Percentiles rank a stretch among this genome's conserved stretches.
phyloP scores from a whole-genome alignment of 2,797 vertebrate species.

The Gymnopithys bicolor region DNA sequence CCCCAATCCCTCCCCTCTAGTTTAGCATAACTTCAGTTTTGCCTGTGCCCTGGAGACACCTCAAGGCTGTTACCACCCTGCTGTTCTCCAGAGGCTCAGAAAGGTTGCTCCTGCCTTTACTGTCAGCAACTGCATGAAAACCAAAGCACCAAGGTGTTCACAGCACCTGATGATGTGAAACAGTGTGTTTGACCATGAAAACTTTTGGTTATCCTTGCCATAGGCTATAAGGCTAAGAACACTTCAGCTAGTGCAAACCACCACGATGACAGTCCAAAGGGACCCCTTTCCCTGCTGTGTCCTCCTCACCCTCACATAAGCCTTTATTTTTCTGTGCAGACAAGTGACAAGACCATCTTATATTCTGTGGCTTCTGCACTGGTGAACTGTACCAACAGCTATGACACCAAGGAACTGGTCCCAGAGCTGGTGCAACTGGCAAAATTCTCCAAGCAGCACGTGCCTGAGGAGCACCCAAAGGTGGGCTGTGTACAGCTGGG shows the following conservation, averaged over 20 bases:
- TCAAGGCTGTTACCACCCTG: neutral
- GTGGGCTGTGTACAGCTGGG: constrained; percentile 66
- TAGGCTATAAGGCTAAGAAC: neutral
- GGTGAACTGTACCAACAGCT: constrained; percentile 96
- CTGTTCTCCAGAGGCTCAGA: neutral
- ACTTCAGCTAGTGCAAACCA: neutral
- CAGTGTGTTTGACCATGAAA: neutral
- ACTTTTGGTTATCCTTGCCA: neutral
- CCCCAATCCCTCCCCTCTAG: neutral
- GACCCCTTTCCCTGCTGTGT: neutral
- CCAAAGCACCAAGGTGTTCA: neutral
- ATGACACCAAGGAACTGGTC: constrained; percentile 94
- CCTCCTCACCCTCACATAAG: neutral
- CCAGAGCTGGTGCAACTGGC: constrained; percentile 95
- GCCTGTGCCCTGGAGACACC: neutral
- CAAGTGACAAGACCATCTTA: constrained; percentile 93
- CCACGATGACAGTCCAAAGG: neutral
- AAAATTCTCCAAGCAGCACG: constrained; percentile 97
- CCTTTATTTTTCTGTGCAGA: constrained; percentile 74
- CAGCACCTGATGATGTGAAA: neutral
- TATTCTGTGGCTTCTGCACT: constrained; percentile 92
- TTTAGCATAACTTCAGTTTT: neutral
- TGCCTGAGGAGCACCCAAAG: constrained; percentile 97
- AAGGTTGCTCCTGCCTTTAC: neutral
- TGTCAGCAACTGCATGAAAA: neutral